A percentile compares a stretch with the other conserved stretches of the same genome.
Evolutionary conservation across 2,888 invertebrate genomes (phyloP).

Genomic region (Amaurobius ferox): DNA sequence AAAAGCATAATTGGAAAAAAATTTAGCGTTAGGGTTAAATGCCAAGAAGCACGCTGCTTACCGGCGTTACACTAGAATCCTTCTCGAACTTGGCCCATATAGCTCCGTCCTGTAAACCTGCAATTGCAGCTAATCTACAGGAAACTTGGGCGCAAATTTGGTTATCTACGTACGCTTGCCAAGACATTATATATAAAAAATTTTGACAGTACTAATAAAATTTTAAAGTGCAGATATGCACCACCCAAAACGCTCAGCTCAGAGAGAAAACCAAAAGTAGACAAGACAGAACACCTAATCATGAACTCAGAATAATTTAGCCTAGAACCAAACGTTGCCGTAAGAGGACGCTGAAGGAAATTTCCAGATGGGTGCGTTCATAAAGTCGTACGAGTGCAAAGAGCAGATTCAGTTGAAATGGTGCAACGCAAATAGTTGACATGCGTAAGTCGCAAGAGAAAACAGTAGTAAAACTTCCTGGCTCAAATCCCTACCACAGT

Average conservation of each 20-base stretch:
- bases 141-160: constrained; percentile 75
- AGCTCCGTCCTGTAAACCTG: constrained; percentile 74
- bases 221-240: constrained; percentile 51
- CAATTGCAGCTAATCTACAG: constrained; percentile 74
- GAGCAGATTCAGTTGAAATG: no score
- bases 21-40: constrained; percentile 65
- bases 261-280: background rate
- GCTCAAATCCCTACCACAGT: no score
- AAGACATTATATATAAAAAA: constrained; percentile 73
- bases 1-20: constrained; percentile 4
- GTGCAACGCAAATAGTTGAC: no score
- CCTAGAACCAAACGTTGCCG: background rate
- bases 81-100: constrained; percentile 75
- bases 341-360: constrained; percentile 5
- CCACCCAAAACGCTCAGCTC: constrained; percentile 43
- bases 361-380: no score
- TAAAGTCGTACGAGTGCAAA: no score
- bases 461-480: no score
- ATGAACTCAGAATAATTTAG: background rate
- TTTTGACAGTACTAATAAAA: constrained; percentile 37
- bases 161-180: constrained; percentile 75
- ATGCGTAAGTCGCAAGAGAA: no score
- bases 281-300: background rate
- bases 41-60: constrained; percentile 67
- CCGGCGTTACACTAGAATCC: constrained; percentile 72